Evolutionary conservation across 2,888 invertebrate genomes (phyloP).

Genomic region (Aspidiotus rigidus): DNA sequence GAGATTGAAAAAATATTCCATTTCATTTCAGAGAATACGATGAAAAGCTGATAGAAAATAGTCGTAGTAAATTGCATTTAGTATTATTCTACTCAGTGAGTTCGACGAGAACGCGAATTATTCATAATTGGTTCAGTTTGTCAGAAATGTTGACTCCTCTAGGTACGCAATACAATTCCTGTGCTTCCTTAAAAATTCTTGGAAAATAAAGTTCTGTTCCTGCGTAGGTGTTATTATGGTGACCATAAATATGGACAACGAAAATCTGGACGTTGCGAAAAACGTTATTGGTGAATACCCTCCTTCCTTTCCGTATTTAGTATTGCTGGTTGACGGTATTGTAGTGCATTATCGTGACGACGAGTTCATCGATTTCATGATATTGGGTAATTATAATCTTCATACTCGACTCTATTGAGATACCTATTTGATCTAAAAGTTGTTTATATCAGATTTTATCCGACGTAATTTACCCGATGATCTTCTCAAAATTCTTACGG

Average conservation of each 20-base stretch:
- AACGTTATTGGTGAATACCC: conserved; percentile 25
- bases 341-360: conserved; percentile 17
- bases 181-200: not conserved
- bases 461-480: conserved; percentile 77
- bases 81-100: conserved; percentile 24
- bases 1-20: not conserved
- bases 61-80: conserved; percentile 17
- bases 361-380: conserved; percentile 25
- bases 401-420: not conserved
- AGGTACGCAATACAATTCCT: not conserved
- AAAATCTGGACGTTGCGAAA: conserved; percentile 12
- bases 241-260: conserved; percentile 28
- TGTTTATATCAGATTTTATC: conserved; percentile 61
- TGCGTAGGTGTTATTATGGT: conserved; percentile 23
- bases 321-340: conserved; percentile 23
- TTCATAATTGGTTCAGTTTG: conserved; percentile 26
- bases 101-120: conserved; percentile 19
- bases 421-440: conserved; percentile 19
- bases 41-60: conserved; percentile 15
- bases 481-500: conserved; percentile 51
- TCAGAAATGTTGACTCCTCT: conserved; percentile 25
- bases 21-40: conserved; percentile 13
- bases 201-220: not conserved
- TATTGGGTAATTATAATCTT: conserved; percentile 16
- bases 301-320: conserved; percentile 21